These are phyloP conservation scores for Chrysopa pallens DNA, from an alignment of 1,140 invertebrate genomes.

Conservation along the genomic window DNA sequence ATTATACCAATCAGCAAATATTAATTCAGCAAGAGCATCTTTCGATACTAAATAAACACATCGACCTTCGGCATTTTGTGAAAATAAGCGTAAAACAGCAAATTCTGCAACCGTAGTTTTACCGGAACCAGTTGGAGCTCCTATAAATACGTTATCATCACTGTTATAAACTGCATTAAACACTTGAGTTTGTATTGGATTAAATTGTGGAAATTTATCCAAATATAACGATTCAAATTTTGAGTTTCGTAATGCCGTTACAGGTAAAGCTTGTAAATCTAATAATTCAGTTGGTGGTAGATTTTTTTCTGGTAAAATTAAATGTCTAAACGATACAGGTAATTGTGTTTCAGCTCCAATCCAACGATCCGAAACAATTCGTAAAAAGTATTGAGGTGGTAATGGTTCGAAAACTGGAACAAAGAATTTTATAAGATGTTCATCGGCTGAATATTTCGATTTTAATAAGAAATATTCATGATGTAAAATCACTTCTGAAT, in stretches of 20 bases:
- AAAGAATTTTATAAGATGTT: slow-evolving; percentile 95
- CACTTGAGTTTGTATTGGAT: slow-evolving; percentile 98
- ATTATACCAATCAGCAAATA: slow-evolving; percentile 78
- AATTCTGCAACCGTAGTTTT: slow-evolving; percentile 97
- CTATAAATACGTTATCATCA: slow-evolving; percentile 97
- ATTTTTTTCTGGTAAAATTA: slow-evolving; percentile 97
- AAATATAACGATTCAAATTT: slow-evolving; percentile 74
- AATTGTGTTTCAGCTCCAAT: slow-evolving; percentile 89
- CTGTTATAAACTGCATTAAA: slow-evolving; percentile 98
- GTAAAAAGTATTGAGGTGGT: slow-evolving; percentile 94
- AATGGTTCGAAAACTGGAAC: slow-evolving; percentile 97
- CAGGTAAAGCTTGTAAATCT: slow-evolving; percentile 92
- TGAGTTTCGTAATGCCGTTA: slow-evolving; percentile 65
- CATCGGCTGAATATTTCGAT: slow-evolving; percentile 83
- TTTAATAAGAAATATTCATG: slow-evolving; percentile 97
- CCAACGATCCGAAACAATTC: slow-evolving; percentile 64
- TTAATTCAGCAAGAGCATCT: slow-evolving; percentile 78
- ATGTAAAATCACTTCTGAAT: slow-evolving; percentile 89
- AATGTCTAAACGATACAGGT: slow-evolving; percentile 92
- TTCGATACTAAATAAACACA: slow-evolving; percentile 91
- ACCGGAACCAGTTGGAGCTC: slow-evolving; percentile 91
- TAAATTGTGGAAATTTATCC: slow-evolving; percentile 84
- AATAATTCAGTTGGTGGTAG: slow-evolving; percentile 92
- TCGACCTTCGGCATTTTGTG: slow-evolving; percentile 45
- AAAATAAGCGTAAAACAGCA: slow-evolving; percentile 78